Evolutionary conservation across 2,797 vertebrate species (phyloP).

Genomic region (Borostomias antarcticus): DNA sequence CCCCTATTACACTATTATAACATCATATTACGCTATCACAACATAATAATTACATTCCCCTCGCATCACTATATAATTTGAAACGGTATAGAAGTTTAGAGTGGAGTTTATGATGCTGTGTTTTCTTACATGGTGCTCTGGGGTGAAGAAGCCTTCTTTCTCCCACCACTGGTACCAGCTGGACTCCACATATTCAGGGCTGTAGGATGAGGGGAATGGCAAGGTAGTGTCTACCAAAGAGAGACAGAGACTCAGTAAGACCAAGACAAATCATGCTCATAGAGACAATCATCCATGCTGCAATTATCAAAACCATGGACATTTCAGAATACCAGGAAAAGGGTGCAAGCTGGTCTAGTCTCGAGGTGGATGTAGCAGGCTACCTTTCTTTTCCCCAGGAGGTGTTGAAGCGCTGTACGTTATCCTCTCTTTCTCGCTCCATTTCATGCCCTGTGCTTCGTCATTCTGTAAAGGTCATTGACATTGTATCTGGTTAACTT

Average conservation of each 20-base stretch:
- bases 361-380: no score
- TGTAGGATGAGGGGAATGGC: constrained; percentile 79
- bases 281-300: not conserved
- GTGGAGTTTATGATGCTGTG: not conserved
- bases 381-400: constrained; percentile 87
- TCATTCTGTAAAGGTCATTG: constrained; percentile 57
- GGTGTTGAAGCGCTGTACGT: constrained; percentile 69
- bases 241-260: not conserved
- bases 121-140: constrained; percentile 82
- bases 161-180: constrained; percentile 94
- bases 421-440: constrained; percentile 76
- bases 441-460: constrained; percentile 55
- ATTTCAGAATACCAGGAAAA: not conserved
- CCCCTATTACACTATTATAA: not conserved
- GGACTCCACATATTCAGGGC: constrained; percentile 86
- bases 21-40: not conserved
- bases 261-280: not conserved
- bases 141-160: constrained; percentile 85
- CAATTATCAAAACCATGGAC: not conserved
- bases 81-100: not conserved
- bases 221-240: constrained; percentile 73
- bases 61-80: not conserved
- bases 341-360: not conserved
- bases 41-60: not conserved
- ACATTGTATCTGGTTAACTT: not conserved